Base-by-base conservation (phyloP, 2,888 invertebrate species). In the Drosophila borborema region DNA sequence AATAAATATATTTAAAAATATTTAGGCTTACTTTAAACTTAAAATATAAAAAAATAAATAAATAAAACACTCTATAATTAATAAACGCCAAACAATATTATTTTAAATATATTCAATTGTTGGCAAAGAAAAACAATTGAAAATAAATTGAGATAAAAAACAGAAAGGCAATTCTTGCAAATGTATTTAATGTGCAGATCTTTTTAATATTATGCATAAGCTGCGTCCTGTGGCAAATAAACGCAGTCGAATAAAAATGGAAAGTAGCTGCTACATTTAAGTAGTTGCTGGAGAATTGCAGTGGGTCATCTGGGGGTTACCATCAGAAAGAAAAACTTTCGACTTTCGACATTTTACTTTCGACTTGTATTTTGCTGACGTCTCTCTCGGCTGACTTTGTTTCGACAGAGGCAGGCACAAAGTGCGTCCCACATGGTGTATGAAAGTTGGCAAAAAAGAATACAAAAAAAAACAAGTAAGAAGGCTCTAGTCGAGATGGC, bases 381-480 rank as follows among this genome's bases (percentile, higher is more conserved):
- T 49, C 51, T 61, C 58, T 59, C 31, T 62, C 12, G 62, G 58
- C 46, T 46, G 64, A 61, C 40, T 59, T 63, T 41, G 23, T 49
- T 23, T 36, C 1, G 43, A 43, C 48, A 34, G 53, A 48, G 23
- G 16, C 16, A 23, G 46, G 46, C 49, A 31, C 71, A 82, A 84
- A 81, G 73, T 71, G 77, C 82, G 89, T 89, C 88, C 86, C 89
- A 86, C 85, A 89, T 85, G 85, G 88, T 80, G 69, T 80, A 86
- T 89, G 87, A 86, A 86, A 89, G 82, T 87, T 82, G 66, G 55
- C 66, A 56, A 64, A 70, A 74, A 63, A 53, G 2, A 72, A 61
- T 53, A 0, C 12, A 45, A 10, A 45, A 6, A 45, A 20, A 20
- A 10, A 5, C 20, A 46, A 46, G n/a, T n/a, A n/a, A n/a, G n/a